A percentile compares a stretch with the other conserved stretches of the same genome.
Conservation (phyloP, 1,140 invertebrate species). For the Notospermus geniculatus region DNA sequence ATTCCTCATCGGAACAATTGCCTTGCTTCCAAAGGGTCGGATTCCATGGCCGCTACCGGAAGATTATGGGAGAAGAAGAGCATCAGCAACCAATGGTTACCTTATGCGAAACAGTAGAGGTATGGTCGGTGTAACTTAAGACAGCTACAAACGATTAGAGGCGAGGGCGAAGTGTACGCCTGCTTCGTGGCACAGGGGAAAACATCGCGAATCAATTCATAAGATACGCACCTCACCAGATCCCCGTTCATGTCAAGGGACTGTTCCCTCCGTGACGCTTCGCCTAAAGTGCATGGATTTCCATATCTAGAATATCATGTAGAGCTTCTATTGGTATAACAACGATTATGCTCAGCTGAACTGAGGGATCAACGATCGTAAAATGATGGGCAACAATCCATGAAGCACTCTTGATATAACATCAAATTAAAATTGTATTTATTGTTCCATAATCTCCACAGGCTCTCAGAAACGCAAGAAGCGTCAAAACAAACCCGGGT, state of each 20-base stretch:
- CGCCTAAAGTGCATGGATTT: too few species aligned
- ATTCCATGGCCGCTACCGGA: conserved; percentile 42
- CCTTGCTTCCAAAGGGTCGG: conserved; percentile 41
- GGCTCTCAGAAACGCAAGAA: conserved; percentile 5
- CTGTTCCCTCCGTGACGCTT: too few species aligned
- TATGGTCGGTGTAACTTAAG: neutral
- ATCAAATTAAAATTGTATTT: too few species aligned
- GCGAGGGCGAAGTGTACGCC: neutral
- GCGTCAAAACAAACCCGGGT: neutral
- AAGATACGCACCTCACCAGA: too few species aligned
- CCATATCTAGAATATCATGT: too few species aligned
- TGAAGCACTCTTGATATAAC: too few species aligned
- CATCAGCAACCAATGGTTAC: too few species aligned
- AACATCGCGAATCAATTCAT: neutral
- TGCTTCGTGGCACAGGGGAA: neutral
- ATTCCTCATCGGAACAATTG: conserved; percentile 41
- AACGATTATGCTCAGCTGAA: too few species aligned
- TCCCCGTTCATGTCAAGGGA: too few species aligned
- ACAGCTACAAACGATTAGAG: neutral
- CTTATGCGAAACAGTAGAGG: neutral
- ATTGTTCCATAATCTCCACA: neutral
- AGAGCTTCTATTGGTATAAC: too few species aligned
- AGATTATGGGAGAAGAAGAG: conserved; percentile 32
- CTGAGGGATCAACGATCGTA: too few species aligned
- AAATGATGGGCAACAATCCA: too few species aligned